Base-by-base conservation (phyloP, 2,888 invertebrate species). In the Tetragonisca angustula region DNA sequence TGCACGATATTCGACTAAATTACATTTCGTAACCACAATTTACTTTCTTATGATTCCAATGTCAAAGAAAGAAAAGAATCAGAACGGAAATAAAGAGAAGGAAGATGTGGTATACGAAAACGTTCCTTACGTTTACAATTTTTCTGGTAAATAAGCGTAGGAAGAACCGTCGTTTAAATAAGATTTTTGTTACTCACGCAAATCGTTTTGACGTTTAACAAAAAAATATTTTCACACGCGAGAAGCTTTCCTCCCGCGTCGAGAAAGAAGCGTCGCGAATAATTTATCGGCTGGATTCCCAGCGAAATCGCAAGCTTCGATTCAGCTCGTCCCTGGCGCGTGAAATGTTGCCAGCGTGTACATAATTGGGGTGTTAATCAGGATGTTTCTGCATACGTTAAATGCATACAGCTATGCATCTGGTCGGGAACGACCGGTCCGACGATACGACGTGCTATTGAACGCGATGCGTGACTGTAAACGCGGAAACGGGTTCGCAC, bases 361-460 rank as follows among this genome's bases (percentile, higher is more conserved):
- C 36, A 17, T 62, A 81, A 81, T 72, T 54, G 50, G 67, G 27
- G 24, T 17, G 78, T 72, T 78, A 78, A 81, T 81, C 81, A 62
- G 50, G 11, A 21, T 49, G 13, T 64, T 81, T 43, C 43, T 49
- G 61, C 59, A 32, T 68, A 54, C 43, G 52, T 64, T 24, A 21
- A 59, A 17, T 17, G 36, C 24, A 24, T 32, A 43, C 52, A 32
- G 67, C 59, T 27, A 73, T 52, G 61, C 19, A 49, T 54, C 54
- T 24, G 32, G 21, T n/a, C 50, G 32, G 43, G 32, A 27, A 49
- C 19, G 71, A 43, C 32, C 64, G 27, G 49, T 67, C 61, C 71
- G 59, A n/a, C 62, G 64, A 50, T 64, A 36, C 32, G 43, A 24
- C 43, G 43, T 36, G n/a, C 24, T 43, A 65, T 77, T 32, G 64